Evolutionary conservation across 2,797 vertebrate species (phyloP).

Genomic region (Nothura maculosa): DNA sequence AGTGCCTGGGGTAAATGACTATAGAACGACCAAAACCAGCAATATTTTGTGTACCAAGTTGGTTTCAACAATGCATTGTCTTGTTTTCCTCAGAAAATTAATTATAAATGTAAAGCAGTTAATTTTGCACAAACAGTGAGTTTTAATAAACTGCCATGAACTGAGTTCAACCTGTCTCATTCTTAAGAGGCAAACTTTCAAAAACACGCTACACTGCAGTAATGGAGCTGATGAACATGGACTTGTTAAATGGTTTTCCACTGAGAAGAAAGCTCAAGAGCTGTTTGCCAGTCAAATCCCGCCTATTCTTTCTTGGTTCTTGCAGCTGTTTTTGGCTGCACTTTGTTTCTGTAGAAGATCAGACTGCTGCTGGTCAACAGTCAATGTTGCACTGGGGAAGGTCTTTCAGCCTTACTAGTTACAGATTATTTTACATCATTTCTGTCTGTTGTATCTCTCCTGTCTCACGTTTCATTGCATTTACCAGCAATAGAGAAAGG

Average conservation of each 20-base stretch:
- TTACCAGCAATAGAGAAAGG: neutral
- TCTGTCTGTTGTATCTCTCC: neutral
- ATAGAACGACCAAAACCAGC: neutral
- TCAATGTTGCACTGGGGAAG: neutral
- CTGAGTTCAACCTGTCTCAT: neutral
- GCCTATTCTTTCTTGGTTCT: slow-evolving; percentile 2
- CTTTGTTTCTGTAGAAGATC: slow-evolving; percentile 5
- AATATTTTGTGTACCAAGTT: neutral
- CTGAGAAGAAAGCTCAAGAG: neutral
- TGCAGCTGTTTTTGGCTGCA: slow-evolving; percentile 23
- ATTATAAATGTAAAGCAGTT: neutral
- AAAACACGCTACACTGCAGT: neutral
- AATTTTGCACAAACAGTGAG: neutral
- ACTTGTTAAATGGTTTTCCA: neutral
- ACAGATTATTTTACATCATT: neutral
- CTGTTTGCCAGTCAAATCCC: neutral
- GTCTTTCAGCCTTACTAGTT: neutral
- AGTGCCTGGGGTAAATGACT: neutral
- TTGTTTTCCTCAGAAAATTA: neutral
- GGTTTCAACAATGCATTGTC: neutral
- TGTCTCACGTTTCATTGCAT: neutral
- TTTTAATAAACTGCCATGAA: neutral
- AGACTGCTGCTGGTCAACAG: neutral
- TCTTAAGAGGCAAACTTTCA: neutral
- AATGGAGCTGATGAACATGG: neutral